These are phyloP conservation scores for Brachyopa scutellaris DNA, from an alignment of 2,888 invertebrate species.

Conservation along the genomic window DNA sequence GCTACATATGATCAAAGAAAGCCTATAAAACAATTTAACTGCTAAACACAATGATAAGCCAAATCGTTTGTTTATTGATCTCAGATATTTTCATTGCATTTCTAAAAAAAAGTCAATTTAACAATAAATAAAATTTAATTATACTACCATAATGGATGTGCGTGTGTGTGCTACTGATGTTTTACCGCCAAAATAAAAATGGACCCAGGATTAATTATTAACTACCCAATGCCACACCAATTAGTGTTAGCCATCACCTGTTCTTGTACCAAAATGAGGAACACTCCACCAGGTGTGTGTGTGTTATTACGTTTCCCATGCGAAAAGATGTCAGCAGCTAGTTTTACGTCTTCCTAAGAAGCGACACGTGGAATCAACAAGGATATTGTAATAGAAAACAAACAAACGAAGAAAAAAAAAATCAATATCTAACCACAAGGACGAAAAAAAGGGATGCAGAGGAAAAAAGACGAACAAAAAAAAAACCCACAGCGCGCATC, in stretches of 20 bases:
- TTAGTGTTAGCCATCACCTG: slow-evolving; percentile 55
- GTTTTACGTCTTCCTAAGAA: slow-evolving; percentile 70
- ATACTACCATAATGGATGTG: neutral
- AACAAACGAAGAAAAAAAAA: slow-evolving; percentile 50
- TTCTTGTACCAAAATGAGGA: slow-evolving; percentile 2
- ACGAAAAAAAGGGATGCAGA: slow-evolving; percentile 52
- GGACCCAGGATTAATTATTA: too few relatives aligned
- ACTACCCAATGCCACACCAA: slow-evolving; percentile 14
- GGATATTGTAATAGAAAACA: slow-evolving; percentile 68
- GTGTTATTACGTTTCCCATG: too few relatives aligned
- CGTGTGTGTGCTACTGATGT: neutral
- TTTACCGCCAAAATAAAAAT: neutral
- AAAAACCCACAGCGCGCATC: slow-evolving; percentile 63
- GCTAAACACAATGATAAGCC: slow-evolving; percentile 30
- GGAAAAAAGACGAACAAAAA: neutral
- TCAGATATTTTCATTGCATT: slow-evolving; percentile 32
- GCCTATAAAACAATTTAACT: slow-evolving; percentile 27
- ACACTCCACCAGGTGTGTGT: neutral
- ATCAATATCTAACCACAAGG: slow-evolving; percentile 64
- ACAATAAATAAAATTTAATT: too few relatives aligned
- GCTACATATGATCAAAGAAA: neutral
- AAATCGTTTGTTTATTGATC: slow-evolving; percentile 6
- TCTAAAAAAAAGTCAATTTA: neutral
- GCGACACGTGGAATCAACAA: slow-evolving; percentile 71
- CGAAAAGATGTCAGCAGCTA: slow-evolving; percentile 61